Conservation (phyloP, 2,888 invertebrate species). For the Hedya salicella region DNA sequence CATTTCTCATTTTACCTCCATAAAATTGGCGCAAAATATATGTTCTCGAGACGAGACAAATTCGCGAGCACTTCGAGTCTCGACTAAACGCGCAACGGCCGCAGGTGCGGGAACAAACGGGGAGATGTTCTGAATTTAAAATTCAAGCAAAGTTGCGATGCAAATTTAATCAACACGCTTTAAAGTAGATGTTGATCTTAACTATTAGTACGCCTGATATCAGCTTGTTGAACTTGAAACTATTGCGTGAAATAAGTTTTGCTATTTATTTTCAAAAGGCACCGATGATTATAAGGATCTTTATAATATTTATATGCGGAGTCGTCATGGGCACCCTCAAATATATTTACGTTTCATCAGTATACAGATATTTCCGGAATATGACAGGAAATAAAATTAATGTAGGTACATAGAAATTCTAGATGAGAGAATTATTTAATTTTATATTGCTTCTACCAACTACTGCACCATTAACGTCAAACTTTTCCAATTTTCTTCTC, state of each 20-base stretch:
- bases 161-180: conserved; percentile 43
- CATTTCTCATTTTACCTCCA: neutral
- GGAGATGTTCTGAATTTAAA: conserved; percentile 43
- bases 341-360: too few species aligned
- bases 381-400: too few species aligned
- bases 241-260: neutral
- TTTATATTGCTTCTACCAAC: neutral
- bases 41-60: conserved; percentile 9
- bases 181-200: conserved; percentile 22
- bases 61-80: conserved; percentile 6
- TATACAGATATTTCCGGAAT: too few species aligned
- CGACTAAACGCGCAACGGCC: conserved; percentile 21
- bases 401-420: too few species aligned
- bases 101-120: conserved; percentile 43
- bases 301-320: too few species aligned
- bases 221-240: neutral
- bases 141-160: conserved; percentile 46
- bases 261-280: neutral
- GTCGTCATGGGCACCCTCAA: too few species aligned
- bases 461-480: neutral
- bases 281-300: too few species aligned
- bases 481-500: neutral
- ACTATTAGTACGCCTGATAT: neutral
- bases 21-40: conserved; percentile 12
- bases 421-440: neutral